Conservation (phyloP, 2,113 vertebrate species). For the Xenopus borealis region DNA sequence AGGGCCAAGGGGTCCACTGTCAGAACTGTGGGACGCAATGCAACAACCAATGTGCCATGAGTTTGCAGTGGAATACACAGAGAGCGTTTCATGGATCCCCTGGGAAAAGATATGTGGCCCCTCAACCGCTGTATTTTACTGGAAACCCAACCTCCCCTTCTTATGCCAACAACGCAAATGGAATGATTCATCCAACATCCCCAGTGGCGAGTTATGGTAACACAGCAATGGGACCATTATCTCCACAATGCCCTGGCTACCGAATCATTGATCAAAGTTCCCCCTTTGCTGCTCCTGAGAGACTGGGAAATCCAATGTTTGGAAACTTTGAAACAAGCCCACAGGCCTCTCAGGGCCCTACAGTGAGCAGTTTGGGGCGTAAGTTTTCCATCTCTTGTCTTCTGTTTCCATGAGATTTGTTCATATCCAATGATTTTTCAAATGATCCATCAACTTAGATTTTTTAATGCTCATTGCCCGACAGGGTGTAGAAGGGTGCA, state of each 20-base stretch:
- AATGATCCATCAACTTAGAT: no score
- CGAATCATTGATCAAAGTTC: not conserved
- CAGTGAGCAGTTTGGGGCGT: not conserved
- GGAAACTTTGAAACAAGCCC: not conserved
- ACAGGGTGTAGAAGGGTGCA: no score
- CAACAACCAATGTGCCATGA: slow-evolving; percentile 28
- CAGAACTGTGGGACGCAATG: slow-evolving; percentile 6
- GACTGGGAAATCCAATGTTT: slow-evolving; percentile 12
- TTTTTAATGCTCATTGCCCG: no score
- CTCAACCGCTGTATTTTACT: slow-evolving; percentile 8
- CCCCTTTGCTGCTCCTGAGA: not conserved
- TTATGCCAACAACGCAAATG: slow-evolving; percentile 4
- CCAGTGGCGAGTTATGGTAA: not conserved
- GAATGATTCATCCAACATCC: slow-evolving; percentile 1
- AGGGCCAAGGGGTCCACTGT: not conserved
- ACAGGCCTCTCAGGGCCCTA: not conserved
- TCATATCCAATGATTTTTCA: no score
- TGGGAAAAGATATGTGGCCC: slow-evolving; percentile 10
- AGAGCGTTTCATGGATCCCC: slow-evolving; percentile 11
- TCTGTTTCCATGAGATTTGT: no score
- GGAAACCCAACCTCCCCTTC: slow-evolving; percentile 5
- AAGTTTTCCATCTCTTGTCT: not conserved
- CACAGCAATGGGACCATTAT: slow-evolving; percentile 12
- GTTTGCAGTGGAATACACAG: slow-evolving; percentile 7
- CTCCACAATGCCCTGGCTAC: slow-evolving; percentile 19